Evolutionary conservation across 2,113 vertebrate species (phyloP).

Genomic region (Meles meles): DNA sequence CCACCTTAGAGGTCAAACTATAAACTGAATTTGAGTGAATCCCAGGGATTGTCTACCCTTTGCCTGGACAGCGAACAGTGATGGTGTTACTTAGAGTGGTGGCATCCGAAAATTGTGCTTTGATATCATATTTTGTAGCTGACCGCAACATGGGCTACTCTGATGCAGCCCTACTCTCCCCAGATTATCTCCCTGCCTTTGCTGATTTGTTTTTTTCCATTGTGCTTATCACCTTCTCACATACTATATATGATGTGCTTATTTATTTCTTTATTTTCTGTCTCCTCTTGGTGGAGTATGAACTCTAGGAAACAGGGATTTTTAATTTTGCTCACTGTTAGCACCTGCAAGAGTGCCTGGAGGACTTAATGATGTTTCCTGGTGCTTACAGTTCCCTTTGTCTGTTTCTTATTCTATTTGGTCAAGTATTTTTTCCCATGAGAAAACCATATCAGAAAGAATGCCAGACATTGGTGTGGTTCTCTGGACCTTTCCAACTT

Average conservation of each 20-base stretch:
- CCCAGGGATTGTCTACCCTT: not conserved
- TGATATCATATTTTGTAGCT: not conserved
- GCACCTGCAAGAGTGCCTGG: not conserved
- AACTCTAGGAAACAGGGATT: not conserved
- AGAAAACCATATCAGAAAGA: not conserved
- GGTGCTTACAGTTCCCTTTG: not conserved
- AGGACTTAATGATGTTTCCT: not conserved
- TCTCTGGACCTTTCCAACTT: not conserved
- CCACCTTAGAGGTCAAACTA: not conserved
- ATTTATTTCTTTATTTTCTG: not conserved
- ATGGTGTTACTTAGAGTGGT: not conserved
- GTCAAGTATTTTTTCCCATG: not conserved
- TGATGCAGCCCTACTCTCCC: not conserved
- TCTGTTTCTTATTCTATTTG: not conserved
- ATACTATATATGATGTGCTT: not conserved
- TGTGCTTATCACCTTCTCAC: not conserved
- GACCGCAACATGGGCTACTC: not conserved
- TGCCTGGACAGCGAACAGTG: not conserved
- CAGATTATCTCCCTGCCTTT: not conserved
- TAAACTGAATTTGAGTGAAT: not conserved
- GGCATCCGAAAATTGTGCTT: not conserved
- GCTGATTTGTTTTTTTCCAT: not conserved
- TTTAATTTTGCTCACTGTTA: not conserved
- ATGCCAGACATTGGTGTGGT: not conserved
- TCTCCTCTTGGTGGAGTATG: not conserved